Evolutionary conservation across 2,797 vertebrate genomes (phyloP), one percentile per base, ranked within the genome.

Genomic region (Anniella stebbinsi): DNA sequence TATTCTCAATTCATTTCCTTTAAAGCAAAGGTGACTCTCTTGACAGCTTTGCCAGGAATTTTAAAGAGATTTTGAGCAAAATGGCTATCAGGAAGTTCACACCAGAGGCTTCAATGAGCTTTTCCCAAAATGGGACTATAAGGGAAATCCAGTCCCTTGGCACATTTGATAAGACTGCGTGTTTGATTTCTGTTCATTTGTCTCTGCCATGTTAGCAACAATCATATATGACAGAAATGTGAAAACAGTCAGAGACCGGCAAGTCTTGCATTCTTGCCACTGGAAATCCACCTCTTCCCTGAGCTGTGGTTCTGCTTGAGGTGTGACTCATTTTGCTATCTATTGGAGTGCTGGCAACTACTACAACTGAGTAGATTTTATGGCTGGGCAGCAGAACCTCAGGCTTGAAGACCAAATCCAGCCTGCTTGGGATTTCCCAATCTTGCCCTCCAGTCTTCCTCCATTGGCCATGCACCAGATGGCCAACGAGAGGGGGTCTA

Each of bases 11-110:
- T 76, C 25, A 41, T 75, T 76, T 86, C 51, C 36, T 72, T 75
- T 51, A 75, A 60, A 86, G 36, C 30, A 76, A 75, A 86, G 54
- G 36, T 28, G n/a, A 38, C 84, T 70, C 10, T 21, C 23, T 72
- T 9, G 17, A 33, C 51, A 36, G 28, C 66, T 72, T 85, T 85
- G 67, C 45, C 36, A 67, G n/a, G 83, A 54, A 54, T 72, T 72
- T 57, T 51, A 48, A 72, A 85, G 83, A 85, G 48, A 45, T 30
- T 72, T 85, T 85, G 67, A 70, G 45, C 67, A 70, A 83, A 84
- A 70, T n/a, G 4, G 41, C 33, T 51, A 54, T 23, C 21, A 28
- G 48, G 72, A 72, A 51, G 72, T 80, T 57, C 51, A 57, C 51
- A 80, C 78, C 33, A 57, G 78, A 80, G 78, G n/a, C 78, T 80